Conservation (phyloP, 2,888 invertebrate species). For the Dynastes maya region DNA sequence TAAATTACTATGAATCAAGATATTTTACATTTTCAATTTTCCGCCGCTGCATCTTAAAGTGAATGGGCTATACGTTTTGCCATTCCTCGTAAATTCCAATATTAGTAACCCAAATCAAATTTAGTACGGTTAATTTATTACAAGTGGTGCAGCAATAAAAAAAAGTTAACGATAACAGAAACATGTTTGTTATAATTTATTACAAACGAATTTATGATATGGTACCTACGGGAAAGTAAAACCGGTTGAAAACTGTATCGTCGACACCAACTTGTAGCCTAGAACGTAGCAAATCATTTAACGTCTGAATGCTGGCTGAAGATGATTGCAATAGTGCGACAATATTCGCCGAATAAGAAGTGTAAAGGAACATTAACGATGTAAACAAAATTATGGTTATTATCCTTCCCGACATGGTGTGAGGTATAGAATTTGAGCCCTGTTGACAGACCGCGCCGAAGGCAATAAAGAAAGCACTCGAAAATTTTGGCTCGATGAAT, state of each 20-base stretch:
- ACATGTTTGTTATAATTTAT: background rate
- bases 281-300: slow-evolving; percentile 78
- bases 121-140: background rate
- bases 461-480: slow-evolving; percentile 73
- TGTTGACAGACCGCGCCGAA: slow-evolving; percentile 77
- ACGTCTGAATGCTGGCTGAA: slow-evolving; percentile 77
- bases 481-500: slow-evolving; percentile 65
- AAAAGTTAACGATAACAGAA: background rate
- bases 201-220: background rate
- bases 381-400: slow-evolving; percentile 78
- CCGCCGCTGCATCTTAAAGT: too few species aligned
- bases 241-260: slow-evolving; percentile 79
- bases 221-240: slow-evolving; percentile 78
- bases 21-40: too few species aligned
- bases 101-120: too few species aligned
- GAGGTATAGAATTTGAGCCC: slow-evolving; percentile 73
- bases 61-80: too few species aligned
- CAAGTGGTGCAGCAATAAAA: background rate
- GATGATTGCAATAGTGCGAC: slow-evolving; percentile 83
- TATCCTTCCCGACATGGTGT: slow-evolving; percentile 71
- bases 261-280: slow-evolving; percentile 79
- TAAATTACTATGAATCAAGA: too few species aligned
- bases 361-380: slow-evolving; percentile 80
- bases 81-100: too few species aligned
- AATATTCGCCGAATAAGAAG: slow-evolving; percentile 84